phyloP scores from a whole-genome alignment of 2,797 vertebrate species.

The Molossus molossus region DNA sequence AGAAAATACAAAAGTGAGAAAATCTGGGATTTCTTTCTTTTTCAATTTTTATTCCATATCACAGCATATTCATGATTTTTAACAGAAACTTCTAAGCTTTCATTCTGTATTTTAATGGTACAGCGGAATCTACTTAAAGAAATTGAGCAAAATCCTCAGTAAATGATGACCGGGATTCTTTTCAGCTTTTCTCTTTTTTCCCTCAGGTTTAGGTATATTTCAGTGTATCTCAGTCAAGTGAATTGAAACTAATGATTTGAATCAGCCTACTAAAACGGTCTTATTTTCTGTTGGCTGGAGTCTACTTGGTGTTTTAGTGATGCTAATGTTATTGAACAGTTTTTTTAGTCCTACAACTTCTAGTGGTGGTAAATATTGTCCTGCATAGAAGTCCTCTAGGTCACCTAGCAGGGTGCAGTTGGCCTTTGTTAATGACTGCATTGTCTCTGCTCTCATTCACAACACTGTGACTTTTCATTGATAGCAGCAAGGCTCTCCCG shows the following conservation, averaged over 20 bases:
- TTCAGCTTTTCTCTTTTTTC: not conserved
- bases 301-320: constrained; percentile 29
- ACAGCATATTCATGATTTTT: constrained; percentile 51
- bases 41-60: constrained; percentile 27
- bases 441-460: constrained; percentile 58
- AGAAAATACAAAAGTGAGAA: constrained; percentile 58
- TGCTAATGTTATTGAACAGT: not conserved
- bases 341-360: constrained; percentile 24
- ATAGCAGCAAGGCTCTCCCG: not conserved
- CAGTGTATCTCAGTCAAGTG: not conserved
- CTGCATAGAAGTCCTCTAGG: not conserved
- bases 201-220: not conserved
- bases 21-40: constrained; percentile 16
- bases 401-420: constrained; percentile 43
- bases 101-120: not conserved
- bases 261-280: not conserved
- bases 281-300: constrained; percentile 15
- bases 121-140: constrained; percentile 1
- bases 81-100: not conserved
- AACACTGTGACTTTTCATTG: constrained; percentile 31
- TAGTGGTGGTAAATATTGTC: constrained; percentile 18
- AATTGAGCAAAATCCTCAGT: not conserved
- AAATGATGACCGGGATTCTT: not conserved
- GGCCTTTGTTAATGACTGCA: constrained; percentile 11
- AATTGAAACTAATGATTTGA: constrained; percentile 57